Conservation (phyloP, 2,113 vertebrate species). For the Cochlearius cochlearius region DNA sequence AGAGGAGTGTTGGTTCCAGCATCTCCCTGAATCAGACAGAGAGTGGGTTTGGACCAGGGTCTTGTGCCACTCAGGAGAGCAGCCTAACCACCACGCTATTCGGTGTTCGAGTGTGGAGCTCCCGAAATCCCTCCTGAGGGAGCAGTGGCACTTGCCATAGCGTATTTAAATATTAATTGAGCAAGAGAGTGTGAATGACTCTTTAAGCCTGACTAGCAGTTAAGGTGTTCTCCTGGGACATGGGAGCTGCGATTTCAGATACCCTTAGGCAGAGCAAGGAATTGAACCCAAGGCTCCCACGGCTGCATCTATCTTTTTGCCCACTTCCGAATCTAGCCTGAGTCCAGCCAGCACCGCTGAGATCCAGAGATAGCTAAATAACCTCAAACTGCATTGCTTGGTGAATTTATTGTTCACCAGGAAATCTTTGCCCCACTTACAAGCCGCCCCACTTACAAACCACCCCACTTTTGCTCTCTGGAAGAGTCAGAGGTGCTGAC, state of each 20-base stretch:
- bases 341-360: background rate
- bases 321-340: background rate
- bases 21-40: background rate
- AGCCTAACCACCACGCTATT: background rate
- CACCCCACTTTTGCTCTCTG: background rate
- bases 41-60: background rate
- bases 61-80: slow-evolving; percentile 5
- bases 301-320: background rate
- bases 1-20: background rate
- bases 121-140: slow-evolving; percentile 28
- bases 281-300: slow-evolving; percentile 13
- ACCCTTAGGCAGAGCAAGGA: slow-evolving; percentile 35
- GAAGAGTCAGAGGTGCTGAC: background rate
- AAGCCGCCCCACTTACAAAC: background rate
- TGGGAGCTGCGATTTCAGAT: slow-evolving; percentile 2
- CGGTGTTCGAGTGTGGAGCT: background rate
- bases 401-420: background rate
- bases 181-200: slow-evolving; percentile 61
- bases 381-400: background rate
- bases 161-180: slow-evolving; percentile 68
- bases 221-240: slow-evolving; percentile 40
- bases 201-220: slow-evolving; percentile 60
- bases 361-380: background rate
- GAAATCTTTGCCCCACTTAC: background rate
- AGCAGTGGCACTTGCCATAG: slow-evolving; percentile 45